phyloP scores from a whole-genome alignment of 2,888 invertebrate genomes.

The Zhuqinia jingwanae region DNA sequence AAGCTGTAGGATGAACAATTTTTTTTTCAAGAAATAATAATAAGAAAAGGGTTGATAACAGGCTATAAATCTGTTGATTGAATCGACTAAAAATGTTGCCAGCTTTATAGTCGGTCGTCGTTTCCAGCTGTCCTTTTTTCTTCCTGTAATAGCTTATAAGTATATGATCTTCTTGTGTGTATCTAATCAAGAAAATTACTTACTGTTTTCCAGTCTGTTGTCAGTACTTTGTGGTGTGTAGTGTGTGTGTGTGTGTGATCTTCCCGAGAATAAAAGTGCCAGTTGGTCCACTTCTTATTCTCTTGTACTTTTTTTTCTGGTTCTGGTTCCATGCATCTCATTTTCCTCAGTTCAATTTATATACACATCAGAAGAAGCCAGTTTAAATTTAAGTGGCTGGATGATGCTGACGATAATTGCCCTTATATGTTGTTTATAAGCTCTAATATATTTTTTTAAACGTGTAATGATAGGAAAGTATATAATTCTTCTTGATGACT shows the following conservation, averaged over 20 bases:
- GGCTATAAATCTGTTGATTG: constrained; percentile 67
- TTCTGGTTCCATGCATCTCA: constrained; percentile 62
- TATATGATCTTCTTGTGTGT: background rate
- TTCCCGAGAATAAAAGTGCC: constrained; percentile 46
- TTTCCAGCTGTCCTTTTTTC: constrained; percentile 59
- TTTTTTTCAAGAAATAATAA: background rate
- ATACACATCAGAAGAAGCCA: constrained; percentile 15
- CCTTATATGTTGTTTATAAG: constrained; percentile 37
- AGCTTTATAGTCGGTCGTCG: constrained; percentile 53
- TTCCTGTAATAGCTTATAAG: background rate
- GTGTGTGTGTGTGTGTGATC: background rate
- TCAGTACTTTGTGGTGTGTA: background rate
- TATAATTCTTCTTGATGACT: background rate
- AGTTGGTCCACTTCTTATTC: constrained; percentile 54
- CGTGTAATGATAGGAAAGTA: background rate
- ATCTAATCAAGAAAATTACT: constrained; percentile 15
- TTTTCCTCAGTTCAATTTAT: constrained; percentile 43
- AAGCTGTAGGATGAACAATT: background rate
- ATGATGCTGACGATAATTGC: constrained; percentile 54
- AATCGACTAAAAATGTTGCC: constrained; percentile 59
- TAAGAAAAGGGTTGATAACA: constrained; percentile 44
- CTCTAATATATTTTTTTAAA: constrained; percentile 15
- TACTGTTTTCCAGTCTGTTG: background rate
- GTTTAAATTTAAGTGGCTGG: constrained; percentile 15
- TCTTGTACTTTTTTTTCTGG: too few species aligned